Evolutionary conservation across 1,140 invertebrate species (phyloP).

Genomic region (Drosophila setifemur): DNA sequence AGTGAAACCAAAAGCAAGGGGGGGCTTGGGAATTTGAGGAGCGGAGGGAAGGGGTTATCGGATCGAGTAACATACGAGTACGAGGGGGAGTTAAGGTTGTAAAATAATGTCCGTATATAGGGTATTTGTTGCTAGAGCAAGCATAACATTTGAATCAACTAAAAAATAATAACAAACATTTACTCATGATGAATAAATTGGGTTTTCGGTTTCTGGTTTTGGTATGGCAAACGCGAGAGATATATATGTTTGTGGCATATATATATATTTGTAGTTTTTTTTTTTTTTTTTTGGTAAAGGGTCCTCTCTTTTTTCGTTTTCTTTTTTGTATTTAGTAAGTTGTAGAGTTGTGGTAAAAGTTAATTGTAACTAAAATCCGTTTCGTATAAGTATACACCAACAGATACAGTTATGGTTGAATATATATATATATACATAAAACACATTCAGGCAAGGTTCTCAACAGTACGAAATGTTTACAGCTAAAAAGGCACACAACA

Average conservation of each 20-base stretch:
- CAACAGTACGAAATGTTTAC: conserved; percentile 59
- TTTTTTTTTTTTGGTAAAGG: conserved; percentile 61
- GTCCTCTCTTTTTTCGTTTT: conserved; percentile 70
- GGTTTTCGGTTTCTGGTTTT: conserved; percentile 37
- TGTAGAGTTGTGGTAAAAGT: conserved; percentile 47
- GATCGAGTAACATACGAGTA: conserved; percentile 20
- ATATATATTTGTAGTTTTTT: conserved; percentile 13
- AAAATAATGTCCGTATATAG: conserved; percentile 46
- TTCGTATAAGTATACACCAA: conserved; percentile 50
- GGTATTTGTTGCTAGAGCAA: conserved; percentile 67
- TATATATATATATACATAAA: conserved; percentile 53
- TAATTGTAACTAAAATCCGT: conserved; percentile 63
- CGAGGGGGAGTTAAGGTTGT: conserved; percentile 28
- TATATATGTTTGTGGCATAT: conserved; percentile 39
- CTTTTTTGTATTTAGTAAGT: conserved; percentile 52
- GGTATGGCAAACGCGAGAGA: conserved; percentile 50
- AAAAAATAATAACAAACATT: conserved; percentile 49
- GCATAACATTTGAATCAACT: conserved; percentile 55
- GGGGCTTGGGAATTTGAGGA: neutral
- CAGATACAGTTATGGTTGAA: conserved; percentile 42
- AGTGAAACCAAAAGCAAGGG: conserved; percentile 37
- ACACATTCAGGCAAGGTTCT: conserved; percentile 66
- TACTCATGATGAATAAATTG: conserved; percentile 50
- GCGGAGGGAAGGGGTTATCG: neutral
- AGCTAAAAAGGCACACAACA: conserved; percentile 71